phyloP scores from a whole-genome alignment of 2,888 invertebrate species.

The Torymus texanus region DNA sequence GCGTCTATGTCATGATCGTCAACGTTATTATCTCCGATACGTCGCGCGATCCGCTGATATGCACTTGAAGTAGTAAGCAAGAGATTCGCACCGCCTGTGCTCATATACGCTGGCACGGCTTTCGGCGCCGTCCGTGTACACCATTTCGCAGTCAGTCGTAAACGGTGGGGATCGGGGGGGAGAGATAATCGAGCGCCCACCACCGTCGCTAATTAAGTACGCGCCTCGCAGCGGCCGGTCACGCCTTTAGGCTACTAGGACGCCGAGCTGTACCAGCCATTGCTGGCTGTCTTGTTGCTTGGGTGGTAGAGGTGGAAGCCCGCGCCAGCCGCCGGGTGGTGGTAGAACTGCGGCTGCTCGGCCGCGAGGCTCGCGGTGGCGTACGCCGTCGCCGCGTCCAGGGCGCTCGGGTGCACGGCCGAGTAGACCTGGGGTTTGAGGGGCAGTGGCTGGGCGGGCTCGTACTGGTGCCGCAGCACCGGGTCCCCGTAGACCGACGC shows the following conservation, averaged over 20 bases:
- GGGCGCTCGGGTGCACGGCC: conserved; percentile 76
- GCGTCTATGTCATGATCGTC: neutral
- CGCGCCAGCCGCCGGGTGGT: conserved; percentile 80
- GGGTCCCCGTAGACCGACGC: conserved; percentile 76
- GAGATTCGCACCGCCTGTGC: neutral
- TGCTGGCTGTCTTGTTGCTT: conserved; percentile 82
- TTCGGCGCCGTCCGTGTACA: too few relatives aligned
- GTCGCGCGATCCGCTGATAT: conserved; percentile 14
- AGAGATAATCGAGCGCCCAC: neutral
- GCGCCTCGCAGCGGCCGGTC: conserved; percentile 60
- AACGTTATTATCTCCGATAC: neutral
- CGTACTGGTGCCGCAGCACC: conserved; percentile 76
- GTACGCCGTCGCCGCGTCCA: conserved; percentile 81
- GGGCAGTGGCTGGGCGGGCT: conserved; percentile 83
- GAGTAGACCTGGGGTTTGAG: conserved; percentile 94
- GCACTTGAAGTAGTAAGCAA: conserved; percentile 20
- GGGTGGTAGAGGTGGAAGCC: conserved; percentile 94
- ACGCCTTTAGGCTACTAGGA: conserved; percentile 78
- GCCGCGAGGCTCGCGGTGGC: conserved; percentile 77
- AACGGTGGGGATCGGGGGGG: too few relatives aligned
- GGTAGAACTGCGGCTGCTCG: conserved; percentile 92
- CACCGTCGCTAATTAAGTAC: conserved; percentile 69
- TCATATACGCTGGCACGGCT: neutral
- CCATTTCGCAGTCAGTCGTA: too few relatives aligned
- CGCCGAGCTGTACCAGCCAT: conserved; percentile 87